phyloP scores from a whole-genome alignment of 2,797 vertebrate species.

The Oreonectes daqikongensis region DNA sequence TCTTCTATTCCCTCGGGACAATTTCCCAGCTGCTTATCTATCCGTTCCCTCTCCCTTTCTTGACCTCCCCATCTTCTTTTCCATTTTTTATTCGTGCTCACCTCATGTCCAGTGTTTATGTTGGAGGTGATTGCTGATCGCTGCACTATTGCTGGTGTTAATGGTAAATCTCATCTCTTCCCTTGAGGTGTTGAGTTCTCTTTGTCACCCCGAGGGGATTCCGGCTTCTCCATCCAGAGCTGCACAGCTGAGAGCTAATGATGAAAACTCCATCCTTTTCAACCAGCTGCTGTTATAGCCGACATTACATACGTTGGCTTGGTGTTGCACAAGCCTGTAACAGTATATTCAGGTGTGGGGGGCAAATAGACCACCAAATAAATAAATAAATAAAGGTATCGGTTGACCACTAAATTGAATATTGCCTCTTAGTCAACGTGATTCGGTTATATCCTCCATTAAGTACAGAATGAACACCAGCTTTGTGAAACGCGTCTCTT shows the following conservation, averaged over 20 bases:
- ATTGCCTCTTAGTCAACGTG: not conserved
- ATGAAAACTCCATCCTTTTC: constrained; percentile 13
- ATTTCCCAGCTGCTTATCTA: constrained; percentile 5
- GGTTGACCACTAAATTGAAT: not conserved
- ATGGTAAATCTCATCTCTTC: constrained; percentile 36
- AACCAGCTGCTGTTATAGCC: constrained; percentile 12
- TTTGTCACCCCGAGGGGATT: constrained; percentile 5
- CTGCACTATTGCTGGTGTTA: constrained; percentile 35
- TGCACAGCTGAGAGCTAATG: constrained; percentile 26
- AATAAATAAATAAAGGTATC: not conserved
- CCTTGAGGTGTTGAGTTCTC: constrained; percentile 29
- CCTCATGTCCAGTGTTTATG: constrained; percentile 13
- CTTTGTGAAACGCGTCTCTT: constrained; percentile 1
- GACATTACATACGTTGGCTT: not conserved
- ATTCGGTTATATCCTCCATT: not conserved
- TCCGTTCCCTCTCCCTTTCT: not conserved
- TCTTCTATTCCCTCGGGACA: constrained; percentile 3
- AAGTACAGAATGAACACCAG: not conserved
- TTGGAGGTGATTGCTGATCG: constrained; percentile 23
- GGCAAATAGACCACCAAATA: not conserved
- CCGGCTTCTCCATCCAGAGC: not conserved
- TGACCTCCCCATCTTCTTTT: not conserved
- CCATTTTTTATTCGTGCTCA: constrained; percentile 5
- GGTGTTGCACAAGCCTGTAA: not conserved
- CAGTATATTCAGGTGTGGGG: not conserved